Percentiles rank a stretch among this genome's conserved stretches.
Conservation (phyloP, 2,888 invertebrate genomes). For the Apodemia mormo region DNA sequence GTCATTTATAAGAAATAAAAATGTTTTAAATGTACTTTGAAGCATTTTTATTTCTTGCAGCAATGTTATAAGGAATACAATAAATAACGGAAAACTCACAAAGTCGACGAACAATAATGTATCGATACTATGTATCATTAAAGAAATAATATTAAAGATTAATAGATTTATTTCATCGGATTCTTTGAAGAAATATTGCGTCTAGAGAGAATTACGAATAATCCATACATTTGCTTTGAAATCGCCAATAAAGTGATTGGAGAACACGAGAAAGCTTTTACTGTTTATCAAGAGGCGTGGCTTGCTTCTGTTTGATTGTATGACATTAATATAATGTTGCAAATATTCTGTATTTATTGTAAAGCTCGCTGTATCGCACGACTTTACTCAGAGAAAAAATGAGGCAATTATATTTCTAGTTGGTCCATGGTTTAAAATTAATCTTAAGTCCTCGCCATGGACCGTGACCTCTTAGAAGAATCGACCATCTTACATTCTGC, state of each 20-base stretch:
- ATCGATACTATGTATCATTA: too few relatives aligned
- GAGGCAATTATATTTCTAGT: too few relatives aligned
- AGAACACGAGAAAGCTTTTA: slow-evolving; percentile 40
- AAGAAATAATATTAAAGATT: neutral
- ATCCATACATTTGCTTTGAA: slow-evolving; percentile 32
- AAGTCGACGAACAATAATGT: too few relatives aligned
- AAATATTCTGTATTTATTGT: neutral
- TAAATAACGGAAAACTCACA: too few relatives aligned
- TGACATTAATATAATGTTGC: slow-evolving; percentile 9
- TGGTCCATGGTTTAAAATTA: too few relatives aligned
- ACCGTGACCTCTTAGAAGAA: neutral
- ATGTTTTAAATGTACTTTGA: too few relatives aligned
- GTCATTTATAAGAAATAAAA: too few relatives aligned
- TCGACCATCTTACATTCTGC: neutral
- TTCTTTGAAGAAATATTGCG: neutral
- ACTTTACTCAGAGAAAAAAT: too few relatives aligned
- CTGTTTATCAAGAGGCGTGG: neutral
- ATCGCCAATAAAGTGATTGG: slow-evolving; percentile 39
- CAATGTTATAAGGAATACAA: too few relatives aligned
- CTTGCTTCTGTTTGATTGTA: neutral
- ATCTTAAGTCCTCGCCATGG: neutral
- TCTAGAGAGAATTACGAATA: slow-evolving; percentile 22
- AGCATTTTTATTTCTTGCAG: too few relatives aligned
- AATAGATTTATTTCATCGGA: neutral
- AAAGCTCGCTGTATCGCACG: too few relatives aligned